Conservation (phyloP, 37 sponge, comb jelly and placozoan genomes). For the Petrosia ficiformis region DNA sequence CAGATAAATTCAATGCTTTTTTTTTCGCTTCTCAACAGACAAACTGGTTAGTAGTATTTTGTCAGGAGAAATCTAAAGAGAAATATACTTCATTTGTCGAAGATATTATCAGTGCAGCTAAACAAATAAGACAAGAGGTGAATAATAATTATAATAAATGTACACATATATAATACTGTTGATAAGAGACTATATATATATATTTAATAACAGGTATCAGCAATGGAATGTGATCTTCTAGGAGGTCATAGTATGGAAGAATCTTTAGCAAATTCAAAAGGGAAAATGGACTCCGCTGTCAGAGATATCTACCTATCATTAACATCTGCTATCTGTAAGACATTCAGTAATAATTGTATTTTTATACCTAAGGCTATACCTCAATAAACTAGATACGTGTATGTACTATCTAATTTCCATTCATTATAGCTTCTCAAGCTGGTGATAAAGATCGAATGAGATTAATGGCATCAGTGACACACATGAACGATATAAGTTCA, state of each 20-base stretch:
- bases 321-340: slow-evolving; percentile 48
- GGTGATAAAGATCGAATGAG: slow-evolving; percentile 34
- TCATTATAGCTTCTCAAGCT: slow-evolving; percentile 30
- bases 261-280: slow-evolving; percentile 17
- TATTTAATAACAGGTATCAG: slow-evolving; percentile 12
- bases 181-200: neutral
- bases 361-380: no score
- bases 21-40: slow-evolving; percentile 21
- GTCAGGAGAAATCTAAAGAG: slow-evolving; percentile 44
- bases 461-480: slow-evolving; percentile 39
- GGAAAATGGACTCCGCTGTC: slow-evolving; percentile 31
- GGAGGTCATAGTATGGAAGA: slow-evolving; percentile 32
- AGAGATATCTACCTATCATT: slow-evolving; percentile 36
- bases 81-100: slow-evolving; percentile 47
- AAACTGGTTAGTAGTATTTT: no score
- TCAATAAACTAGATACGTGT: neutral
- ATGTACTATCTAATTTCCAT: no score
- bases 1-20: no score
- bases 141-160: neutral
- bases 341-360: neutral
- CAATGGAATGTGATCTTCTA: slow-evolving; percentile 58
- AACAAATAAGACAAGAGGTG: slow-evolving; percentile 67
- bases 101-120: slow-evolving; percentile 53
- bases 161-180: neutral
- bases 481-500: slow-evolving; percentile 44